Base-by-base conservation (phyloP, 2,888 invertebrate genomes). In the Patella caerulea region DNA sequence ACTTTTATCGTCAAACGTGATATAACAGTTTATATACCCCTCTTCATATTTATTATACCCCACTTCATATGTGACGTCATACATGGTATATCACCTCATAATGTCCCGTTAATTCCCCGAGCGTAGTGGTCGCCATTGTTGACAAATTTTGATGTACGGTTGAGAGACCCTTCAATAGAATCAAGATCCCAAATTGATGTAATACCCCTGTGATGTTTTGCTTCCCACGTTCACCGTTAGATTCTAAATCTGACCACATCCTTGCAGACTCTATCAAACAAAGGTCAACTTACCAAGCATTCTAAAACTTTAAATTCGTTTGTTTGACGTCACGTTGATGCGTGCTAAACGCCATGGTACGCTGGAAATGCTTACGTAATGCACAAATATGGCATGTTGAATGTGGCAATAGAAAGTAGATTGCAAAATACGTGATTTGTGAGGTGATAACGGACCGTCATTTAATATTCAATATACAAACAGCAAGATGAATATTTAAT, bases 321-420 rank as follows among this genome's bases (percentile, higher is more conserved):
- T 65, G 65, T 65, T 65, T 65, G 65, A 65, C 65, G 65, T 65
- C 65, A 65, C 65, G 65, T 65, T 24, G 65, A 24, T 65, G 24
- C 65, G 65, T 65, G 65, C 14, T 65, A 65, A 65, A 65, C 65
- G 65, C 12, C 65, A 65, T 24, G 65, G 65, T 65, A 65, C 65
- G 24, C 24, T 65, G 14, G 24, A 24, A 19, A 19, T 24, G 19
- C 11, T 65, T 24, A 65, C 65, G 65, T 65, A 65, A 24, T 24
- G 24, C 65, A 65, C 65, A 65, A 65, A 65, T 24, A 65, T 65
- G 65, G 24, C 65, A 24, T 24, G 65, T 65, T 65, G 14, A 4
- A 11, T 24, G 24, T 65, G 24, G 5, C 24, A 65, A 19, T 65
- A 65, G n/a, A 19, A 24, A 24, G 19, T 65, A 19, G 24, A 12